phyloP scores from a whole-genome alignment of 2,113 vertebrate genomes.

The Symphodus melops region DNA sequence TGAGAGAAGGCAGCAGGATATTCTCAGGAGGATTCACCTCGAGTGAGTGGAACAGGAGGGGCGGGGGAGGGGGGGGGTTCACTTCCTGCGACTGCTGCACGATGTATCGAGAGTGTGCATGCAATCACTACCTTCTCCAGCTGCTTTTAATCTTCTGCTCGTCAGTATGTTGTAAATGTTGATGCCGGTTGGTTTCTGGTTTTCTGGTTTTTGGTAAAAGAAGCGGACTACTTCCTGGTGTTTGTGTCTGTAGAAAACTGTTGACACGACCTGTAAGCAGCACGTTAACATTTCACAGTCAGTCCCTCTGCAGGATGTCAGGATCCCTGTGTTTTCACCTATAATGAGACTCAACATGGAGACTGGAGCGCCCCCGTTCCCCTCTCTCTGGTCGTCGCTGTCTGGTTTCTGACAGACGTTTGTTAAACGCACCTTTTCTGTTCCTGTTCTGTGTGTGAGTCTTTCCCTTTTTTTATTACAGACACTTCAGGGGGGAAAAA shows the following conservation, averaged over 20 bases:
- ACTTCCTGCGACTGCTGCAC: no score
- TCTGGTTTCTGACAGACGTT: not conserved
- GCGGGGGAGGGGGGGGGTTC: no score
- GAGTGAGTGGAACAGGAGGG: no score
- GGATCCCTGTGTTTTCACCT: not conserved
- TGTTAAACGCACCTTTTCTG: not conserved
- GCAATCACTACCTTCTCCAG: no score
- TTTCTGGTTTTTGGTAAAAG: constrained; percentile 5
- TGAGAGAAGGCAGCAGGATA: no score
- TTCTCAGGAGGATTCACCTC: no score
- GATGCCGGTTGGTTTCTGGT: not conserved
- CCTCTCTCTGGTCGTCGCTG: not conserved
- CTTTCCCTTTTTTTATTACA: constrained; percentile 13
- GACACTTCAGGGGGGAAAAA: constrained; percentile 18
- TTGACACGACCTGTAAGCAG: not conserved
- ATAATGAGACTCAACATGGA: not conserved
- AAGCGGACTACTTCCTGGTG: not conserved
- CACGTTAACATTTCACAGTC: constrained; percentile 19
- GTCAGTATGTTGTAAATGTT: not conserved
- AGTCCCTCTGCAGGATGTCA: not conserved
- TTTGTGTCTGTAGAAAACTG: constrained; percentile 6
- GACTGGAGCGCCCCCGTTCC: not conserved
- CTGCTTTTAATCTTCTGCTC: no score
- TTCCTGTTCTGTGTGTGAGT: not conserved
- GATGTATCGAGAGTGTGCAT: no score